A percentile compares a stretch with the other conserved stretches of the same genome.
Evolutionary conservation across 2,113 vertebrate genomes (phyloP).

Genomic region (Charina bottae): DNA sequence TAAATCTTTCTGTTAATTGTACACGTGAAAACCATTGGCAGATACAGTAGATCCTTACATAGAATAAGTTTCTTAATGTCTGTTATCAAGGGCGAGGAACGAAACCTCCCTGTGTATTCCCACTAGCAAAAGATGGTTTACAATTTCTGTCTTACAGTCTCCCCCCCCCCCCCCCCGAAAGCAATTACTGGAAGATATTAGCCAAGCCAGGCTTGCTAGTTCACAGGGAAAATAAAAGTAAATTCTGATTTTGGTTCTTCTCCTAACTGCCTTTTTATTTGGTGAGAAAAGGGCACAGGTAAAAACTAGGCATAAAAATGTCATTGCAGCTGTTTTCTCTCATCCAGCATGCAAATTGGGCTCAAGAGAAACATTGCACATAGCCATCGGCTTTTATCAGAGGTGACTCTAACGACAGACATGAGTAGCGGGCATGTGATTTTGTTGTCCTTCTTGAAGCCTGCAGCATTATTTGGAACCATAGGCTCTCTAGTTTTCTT

Average conservation of each 20-base stretch:
- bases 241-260: slow-evolving; percentile 16
- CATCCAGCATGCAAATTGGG: not conserved
- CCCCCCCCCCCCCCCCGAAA: not conserved
- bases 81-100: not conserved
- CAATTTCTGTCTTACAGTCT: fast-evolving
- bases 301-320: slow-evolving; percentile 40
- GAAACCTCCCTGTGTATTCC: not conserved
- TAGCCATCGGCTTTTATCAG: not conserved
- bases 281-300: not conserved
- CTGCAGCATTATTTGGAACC: not conserved
- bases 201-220: not conserved
- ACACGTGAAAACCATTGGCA: too few relatives aligned
- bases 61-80: not conserved
- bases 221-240: not conserved
- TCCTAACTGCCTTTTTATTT: slow-evolving; percentile 11
- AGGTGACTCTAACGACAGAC: not conserved
- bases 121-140: not conserved
- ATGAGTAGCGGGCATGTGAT: not conserved
- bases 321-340: not conserved
- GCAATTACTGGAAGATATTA: not conserved
- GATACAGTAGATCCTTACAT: too few relatives aligned
- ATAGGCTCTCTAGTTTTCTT: not conserved
- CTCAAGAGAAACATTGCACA: not conserved
- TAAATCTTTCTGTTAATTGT: too few relatives aligned
- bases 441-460: not conserved